Evolutionary conservation across 2,888 invertebrate species (phyloP).

Genomic region (Tiliacea citrago): DNA sequence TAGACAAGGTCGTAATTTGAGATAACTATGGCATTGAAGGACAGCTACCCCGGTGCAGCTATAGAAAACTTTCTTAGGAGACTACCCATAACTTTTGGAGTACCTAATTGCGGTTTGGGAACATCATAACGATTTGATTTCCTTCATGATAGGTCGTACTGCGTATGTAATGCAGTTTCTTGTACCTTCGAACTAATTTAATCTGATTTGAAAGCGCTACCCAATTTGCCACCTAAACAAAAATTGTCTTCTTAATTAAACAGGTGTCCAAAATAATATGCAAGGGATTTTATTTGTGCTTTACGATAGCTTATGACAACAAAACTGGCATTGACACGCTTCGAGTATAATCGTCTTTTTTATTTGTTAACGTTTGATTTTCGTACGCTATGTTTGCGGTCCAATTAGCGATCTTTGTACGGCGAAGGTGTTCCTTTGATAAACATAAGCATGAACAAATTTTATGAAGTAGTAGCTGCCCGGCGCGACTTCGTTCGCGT

Average conservation of each 20-base stretch:
- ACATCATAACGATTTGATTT: no score
- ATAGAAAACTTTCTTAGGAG: neutral
- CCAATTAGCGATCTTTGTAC: conserved; percentile 64
- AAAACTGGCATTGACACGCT: conserved; percentile 54
- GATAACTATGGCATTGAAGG: neutral
- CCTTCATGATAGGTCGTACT: neutral
- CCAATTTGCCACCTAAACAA: neutral
- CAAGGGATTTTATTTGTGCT: conserved; percentile 29
- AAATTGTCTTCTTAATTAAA: conserved; percentile 16
- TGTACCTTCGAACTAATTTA: neutral
- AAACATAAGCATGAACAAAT: conserved; percentile 15
- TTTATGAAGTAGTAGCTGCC: conserved; percentile 32
- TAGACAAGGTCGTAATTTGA: neutral
- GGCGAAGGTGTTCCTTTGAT: conserved; percentile 33
- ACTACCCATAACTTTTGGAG: neutral
- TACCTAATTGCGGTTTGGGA: neutral
- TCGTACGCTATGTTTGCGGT: conserved; percentile 65
- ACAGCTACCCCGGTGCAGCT: neutral
- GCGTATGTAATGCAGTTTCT: neutral
- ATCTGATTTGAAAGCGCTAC: conserved; percentile 8
- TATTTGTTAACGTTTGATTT: conserved; percentile 56
- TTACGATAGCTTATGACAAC: conserved; percentile 23
- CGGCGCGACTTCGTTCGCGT: no score
- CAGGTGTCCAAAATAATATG: conserved; percentile 26
- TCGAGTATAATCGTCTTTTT: conserved; percentile 55